Conservation (phyloP, 2,797 vertebrate species). For the Anableps anableps region DNA sequence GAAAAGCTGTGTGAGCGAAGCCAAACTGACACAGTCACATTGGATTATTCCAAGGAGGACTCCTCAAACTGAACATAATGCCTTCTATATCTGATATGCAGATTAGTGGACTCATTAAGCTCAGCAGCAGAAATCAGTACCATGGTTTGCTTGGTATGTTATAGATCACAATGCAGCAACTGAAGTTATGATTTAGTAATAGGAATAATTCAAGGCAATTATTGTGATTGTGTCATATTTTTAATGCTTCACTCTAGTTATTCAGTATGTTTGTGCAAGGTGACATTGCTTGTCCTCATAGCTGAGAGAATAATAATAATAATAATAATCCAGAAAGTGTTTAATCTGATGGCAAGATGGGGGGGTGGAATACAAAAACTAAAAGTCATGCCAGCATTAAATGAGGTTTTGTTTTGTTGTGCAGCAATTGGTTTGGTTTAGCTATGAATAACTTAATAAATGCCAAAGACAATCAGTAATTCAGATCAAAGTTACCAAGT, state of each 20-base stretch:
- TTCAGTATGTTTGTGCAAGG: too few species aligned
- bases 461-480: too few species aligned
- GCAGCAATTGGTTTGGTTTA: too few species aligned
- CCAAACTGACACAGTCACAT: slow-evolving; percentile 18
- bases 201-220: not conserved
- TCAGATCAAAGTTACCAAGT: too few species aligned
- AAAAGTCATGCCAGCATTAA: not conserved
- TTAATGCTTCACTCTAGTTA: not conserved
- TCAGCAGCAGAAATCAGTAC: slow-evolving; percentile 1
- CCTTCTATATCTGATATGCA: slow-evolving; percentile 13
- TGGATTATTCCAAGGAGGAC: slow-evolving; percentile 6
- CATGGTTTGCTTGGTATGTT: not conserved
- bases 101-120: slow-evolving; percentile 9
- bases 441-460: too few species aligned
- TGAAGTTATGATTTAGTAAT: not conserved
- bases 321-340: not conserved
- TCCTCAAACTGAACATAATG: slow-evolving; percentile 20
- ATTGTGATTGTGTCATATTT: not conserved
- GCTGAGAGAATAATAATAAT: too few species aligned
- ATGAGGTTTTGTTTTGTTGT: too few species aligned
- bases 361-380: not conserved
- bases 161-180: not conserved
- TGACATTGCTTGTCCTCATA: not conserved
- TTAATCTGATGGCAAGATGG: not conserved
- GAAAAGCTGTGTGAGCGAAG: not conserved